phyloP scores from a whole-genome alignment of 2,888 invertebrate species.

The Chrysopilus asiliformis region DNA sequence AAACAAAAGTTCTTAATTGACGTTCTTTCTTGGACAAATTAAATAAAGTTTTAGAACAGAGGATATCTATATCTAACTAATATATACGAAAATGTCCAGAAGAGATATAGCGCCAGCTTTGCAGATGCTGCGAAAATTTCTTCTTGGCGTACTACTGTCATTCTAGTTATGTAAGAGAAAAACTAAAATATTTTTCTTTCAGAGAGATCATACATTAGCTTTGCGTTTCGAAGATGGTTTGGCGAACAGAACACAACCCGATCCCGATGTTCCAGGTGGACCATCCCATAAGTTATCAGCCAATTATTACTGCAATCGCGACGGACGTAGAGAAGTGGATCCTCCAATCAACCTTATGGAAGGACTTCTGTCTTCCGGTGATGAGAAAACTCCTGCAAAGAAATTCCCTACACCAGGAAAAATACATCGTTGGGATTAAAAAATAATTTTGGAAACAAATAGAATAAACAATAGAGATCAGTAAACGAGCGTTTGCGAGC shows the following conservation, averaged over 20 bases:
- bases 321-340: conserved; percentile 63
- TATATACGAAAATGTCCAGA: no score
- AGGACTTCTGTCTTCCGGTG: conserved; percentile 4
- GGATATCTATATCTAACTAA: no score
- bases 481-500: no score
- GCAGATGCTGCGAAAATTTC: conserved; percentile 47
- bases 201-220: conserved; percentile 48
- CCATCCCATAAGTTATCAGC: conserved; percentile 60
- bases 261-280: conserved; percentile 69
- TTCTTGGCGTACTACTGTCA: conserved; percentile 46
- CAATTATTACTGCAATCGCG: conserved; percentile 75
- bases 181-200: conserved; percentile 1
- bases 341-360: conserved; percentile 28
- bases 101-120: conserved; percentile 52
- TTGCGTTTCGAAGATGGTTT: conserved; percentile 54
- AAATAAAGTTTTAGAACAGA: no score
- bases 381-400: conserved; percentile 26
- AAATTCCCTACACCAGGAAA: conserved; percentile 45
- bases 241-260: conserved; percentile 66
- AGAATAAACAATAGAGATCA: no score
- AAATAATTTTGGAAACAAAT: not conserved
- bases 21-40: no score
- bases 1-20: no score
- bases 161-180: not conserved
- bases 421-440: conserved; percentile 43